Evolutionary conservation across 1,140 invertebrate genomes (phyloP).

Genomic region (Centruroides vittatus): DNA sequence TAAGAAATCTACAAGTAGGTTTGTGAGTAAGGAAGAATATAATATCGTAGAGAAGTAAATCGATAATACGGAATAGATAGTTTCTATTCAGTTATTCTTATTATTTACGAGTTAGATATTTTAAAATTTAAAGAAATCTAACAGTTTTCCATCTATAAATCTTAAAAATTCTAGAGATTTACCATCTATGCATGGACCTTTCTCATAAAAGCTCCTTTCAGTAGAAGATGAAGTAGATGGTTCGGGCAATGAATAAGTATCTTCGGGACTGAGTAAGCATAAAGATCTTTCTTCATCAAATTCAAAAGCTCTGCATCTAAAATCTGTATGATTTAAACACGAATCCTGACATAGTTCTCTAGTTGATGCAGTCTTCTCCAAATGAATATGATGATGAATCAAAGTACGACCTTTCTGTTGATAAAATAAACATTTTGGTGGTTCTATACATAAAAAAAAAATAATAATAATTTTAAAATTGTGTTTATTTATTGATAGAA

Average conservation of each 20-base stretch:
- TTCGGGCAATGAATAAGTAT: slow-evolving; percentile 1
- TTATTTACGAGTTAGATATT: too few species aligned
- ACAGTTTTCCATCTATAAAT: too few species aligned
- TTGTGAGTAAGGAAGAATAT: too few species aligned
- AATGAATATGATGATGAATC: slow-evolving; percentile 4
- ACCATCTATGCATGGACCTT: too few species aligned
- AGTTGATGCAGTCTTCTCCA: not conserved
- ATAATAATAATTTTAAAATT: not conserved
- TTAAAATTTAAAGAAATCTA: too few species aligned
- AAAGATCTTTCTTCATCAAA: not conserved
- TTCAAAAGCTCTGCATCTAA: slow-evolving; percentile 10
- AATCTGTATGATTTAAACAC: slow-evolving; percentile 3
- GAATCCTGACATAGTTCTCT: not conserved
- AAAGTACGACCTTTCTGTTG: not conserved
- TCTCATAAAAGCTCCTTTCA: too few species aligned
- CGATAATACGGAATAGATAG: too few species aligned
- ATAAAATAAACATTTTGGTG: slow-evolving; percentile 3
- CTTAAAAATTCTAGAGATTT: too few species aligned
- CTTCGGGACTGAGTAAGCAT: slow-evolving; percentile 14
- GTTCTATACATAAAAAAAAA: slow-evolving; percentile 3
- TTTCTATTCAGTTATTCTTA: too few species aligned
- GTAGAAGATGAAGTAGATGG: not conserved
- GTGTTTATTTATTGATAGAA: too few species aligned
- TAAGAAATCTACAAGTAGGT: too few species aligned
- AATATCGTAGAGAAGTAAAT: too few species aligned